phyloP scores from a whole-genome alignment of 2,113 vertebrate species.

The Actinemys pallida region DNA sequence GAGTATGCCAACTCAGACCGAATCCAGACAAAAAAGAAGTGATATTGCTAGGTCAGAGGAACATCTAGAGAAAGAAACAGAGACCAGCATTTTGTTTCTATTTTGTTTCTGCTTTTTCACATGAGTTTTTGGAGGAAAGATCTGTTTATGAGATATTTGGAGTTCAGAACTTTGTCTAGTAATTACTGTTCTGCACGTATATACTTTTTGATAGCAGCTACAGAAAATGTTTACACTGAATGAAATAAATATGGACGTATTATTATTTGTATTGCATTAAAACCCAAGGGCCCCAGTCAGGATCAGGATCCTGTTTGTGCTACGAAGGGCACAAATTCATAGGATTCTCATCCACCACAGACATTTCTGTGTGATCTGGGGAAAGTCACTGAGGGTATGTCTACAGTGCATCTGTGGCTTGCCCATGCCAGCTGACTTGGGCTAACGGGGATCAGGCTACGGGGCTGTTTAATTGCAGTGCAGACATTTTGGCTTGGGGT shows the following conservation, averaged over 20 bases:
- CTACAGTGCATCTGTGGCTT: too few species aligned
- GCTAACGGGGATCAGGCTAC: too few species aligned
- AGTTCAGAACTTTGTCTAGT: neutral
- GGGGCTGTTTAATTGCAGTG: too few species aligned
- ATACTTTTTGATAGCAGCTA: neutral
- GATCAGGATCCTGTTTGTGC: too few species aligned
- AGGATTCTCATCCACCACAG: too few species aligned
- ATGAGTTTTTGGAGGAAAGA: neutral
- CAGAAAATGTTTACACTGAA: neutral
- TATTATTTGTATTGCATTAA: too few species aligned
- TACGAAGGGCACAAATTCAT: too few species aligned
- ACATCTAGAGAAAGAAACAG: neutral
- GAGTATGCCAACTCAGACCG: conserved; percentile 11
- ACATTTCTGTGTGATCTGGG: neutral
- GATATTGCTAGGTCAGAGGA: neutral
- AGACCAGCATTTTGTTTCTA: neutral
- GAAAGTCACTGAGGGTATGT: too few species aligned
- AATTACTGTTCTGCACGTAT: neutral
- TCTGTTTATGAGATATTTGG: neutral
- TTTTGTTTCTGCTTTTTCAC: neutral
- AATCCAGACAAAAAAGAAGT: neutral
- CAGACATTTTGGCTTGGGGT: too few species aligned
- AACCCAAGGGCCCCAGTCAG: too few species aligned
- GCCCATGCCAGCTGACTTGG: too few species aligned
- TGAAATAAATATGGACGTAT: too few species aligned